These are phyloP conservation scores for Sphenodon punctatus DNA, from an alignment of 2,797 vertebrate species.

Conservation along the genomic window DNA sequence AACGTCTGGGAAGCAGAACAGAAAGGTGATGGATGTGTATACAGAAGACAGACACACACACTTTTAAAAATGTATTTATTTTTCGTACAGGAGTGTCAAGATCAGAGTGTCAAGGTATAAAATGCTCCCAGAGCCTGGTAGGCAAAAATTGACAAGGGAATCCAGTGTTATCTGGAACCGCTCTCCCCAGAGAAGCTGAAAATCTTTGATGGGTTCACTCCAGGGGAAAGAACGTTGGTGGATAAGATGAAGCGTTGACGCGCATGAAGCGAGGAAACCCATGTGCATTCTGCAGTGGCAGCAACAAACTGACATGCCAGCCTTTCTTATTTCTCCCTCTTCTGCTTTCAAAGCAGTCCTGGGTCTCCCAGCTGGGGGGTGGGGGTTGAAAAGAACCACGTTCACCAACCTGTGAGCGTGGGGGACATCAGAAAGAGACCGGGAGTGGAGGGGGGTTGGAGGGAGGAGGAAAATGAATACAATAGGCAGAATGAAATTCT, in stretches of 20 bases:
- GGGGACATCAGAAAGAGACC: no score
- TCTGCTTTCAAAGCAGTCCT: background rate
- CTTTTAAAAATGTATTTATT: fast-evolving
- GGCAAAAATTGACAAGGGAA: conserved; percentile 45
- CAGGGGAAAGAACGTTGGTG: conserved; percentile 49
- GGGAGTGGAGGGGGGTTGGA: no score
- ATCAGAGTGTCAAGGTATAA: conserved; percentile 21
- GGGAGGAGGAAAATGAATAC: no score
- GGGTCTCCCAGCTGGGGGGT: background rate
- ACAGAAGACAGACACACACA: background rate
- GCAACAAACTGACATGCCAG: background rate
- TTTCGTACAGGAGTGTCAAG: background rate
- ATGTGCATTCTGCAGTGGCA: background rate
- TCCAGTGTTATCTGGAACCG: conserved; percentile 32
- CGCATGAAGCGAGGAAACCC: background rate
- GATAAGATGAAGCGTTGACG: conserved; percentile 51
- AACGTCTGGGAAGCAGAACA: background rate
- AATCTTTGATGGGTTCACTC: conserved; percentile 65
- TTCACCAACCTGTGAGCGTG: no score
- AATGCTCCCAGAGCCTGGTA: conserved; percentile 13
- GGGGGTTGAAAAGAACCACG: no score
- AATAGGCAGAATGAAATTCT: no score
- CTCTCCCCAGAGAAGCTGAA: conserved; percentile 56
- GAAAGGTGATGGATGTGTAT: fast-evolving
- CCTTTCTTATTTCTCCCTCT: no score